These are phyloP conservation scores for Hedya salicella DNA, from an alignment of 2,888 invertebrate genomes.

Conservation along the genomic window DNA sequence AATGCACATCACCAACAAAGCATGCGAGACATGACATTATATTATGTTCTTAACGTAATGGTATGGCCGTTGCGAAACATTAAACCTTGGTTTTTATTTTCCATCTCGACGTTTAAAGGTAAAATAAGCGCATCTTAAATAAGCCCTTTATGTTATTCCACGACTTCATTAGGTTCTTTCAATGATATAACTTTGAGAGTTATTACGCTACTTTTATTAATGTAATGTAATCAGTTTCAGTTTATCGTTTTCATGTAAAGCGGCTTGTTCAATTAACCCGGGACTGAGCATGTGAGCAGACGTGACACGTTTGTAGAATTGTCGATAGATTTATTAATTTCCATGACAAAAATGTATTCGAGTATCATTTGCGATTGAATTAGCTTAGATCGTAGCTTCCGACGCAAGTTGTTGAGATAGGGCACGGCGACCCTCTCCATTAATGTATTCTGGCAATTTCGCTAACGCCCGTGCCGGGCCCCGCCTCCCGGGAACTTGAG, in stretches of 20 bases:
- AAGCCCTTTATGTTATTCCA: slow-evolving; percentile 65
- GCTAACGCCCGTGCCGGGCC: slow-evolving; percentile 56
- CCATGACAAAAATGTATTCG: slow-evolving; percentile 44
- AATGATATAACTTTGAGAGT: slow-evolving; percentile 32
- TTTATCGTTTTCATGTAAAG: slow-evolving; percentile 12
- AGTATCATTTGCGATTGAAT: slow-evolving; percentile 61
- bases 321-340: slow-evolving; percentile 29
- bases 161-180: slow-evolving; percentile 67
- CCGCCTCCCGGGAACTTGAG: slow-evolving; percentile 58
- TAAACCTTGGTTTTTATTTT: slow-evolving; percentile 67
- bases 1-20: slow-evolving; percentile 54
- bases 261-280: slow-evolving; percentile 33
- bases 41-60: slow-evolving; percentile 51
- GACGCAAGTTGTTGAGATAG: slow-evolving; percentile 74
- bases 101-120: slow-evolving; percentile 60
- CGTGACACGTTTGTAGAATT: slow-evolving; percentile 41
- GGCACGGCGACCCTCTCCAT: slow-evolving; percentile 61
- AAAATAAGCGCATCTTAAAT: slow-evolving; percentile 68
- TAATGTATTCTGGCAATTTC: slow-evolving; percentile 81
- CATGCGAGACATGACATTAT: slow-evolving; percentile 58
- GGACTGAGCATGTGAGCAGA: slow-evolving; percentile 21
- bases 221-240: slow-evolving; percentile 15
- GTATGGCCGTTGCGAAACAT: slow-evolving; percentile 58
- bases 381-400: slow-evolving; percentile 67
- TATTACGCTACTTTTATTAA: slow-evolving; percentile 14